Evolutionary conservation across 2,113 vertebrate genomes (phyloP), one percentile per base, ranked within the genome.

Genomic region (Chloroceryle aenea): DNA sequence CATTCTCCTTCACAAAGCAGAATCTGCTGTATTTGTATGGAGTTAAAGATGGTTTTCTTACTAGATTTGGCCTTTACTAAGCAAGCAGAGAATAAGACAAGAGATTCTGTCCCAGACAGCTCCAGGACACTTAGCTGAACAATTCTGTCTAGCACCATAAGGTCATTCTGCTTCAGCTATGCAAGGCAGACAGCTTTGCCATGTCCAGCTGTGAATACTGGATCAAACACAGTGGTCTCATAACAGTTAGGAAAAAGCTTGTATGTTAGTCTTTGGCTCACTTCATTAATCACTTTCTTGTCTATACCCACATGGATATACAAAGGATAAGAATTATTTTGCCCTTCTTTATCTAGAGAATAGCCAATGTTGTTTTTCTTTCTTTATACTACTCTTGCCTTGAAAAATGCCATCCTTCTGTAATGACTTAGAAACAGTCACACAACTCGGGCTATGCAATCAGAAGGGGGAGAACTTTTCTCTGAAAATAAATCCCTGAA

Each of bases 401-500:
- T 89, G 73, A 92, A 95, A 84, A 89, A 87, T 47, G 32, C 43
- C 87, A 14, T 89, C 26, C 10, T 20, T 90, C 48, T 85, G 9
- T 93, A 93, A 92, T 68, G 69, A 77, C 73, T 90, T 81, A 79
- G 13, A 62, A 87, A 78, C 80, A 78, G 68, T 71, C 53, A 68
- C 77, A 32, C 1, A 14, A 53, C 69, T 89, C 64, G 58, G 56
- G 29, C 36, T 89, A 55, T 53, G 52, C 34, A 82, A 85, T 91
- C n/a, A 90, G 29, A 90, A 78, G 16, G 13, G n/a, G 22, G 14
- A 93, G 25, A 90, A 87, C 9, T 26, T 93, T 95, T 62, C 56
- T 66, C 52, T 85, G 63, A 47, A 42, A 68, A 87, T 93, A 95
- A 97, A 93, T 93, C 89, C 17, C 52, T 62, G 42, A 82, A 52